A percentile compares a stretch with the other conserved stretches of the same genome.
These are phyloP conservation scores for Pristionchus entomophagus DNA, from an alignment of 2,888 invertebrate species.

Conservation along the genomic window DNA sequence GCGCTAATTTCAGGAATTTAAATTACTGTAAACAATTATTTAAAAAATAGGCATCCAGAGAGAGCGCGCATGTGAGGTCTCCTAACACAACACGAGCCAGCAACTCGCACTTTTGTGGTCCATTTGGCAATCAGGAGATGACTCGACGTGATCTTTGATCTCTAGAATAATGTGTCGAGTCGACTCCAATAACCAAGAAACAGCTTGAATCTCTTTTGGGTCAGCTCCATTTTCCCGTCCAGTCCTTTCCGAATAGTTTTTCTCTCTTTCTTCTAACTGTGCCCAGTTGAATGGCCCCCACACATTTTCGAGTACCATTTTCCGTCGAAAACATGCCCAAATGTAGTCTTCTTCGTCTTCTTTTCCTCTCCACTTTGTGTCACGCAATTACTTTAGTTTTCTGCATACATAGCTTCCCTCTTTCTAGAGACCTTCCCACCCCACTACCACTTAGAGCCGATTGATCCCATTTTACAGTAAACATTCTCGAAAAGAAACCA, in stretches of 20 bases:
- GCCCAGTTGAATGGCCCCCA: not conserved
- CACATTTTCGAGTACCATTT: not conserved
- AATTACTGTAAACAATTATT: not conserved
- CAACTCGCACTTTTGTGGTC: slow-evolving; percentile 14
- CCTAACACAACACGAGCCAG: not conserved
- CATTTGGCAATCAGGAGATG: not conserved
- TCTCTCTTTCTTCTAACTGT: not conserved
- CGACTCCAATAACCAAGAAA: not conserved
- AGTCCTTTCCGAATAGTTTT: not conserved
- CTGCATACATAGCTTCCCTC: slow-evolving; percentile 2
- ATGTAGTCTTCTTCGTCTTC: not conserved
- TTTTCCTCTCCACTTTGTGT: not conserved
- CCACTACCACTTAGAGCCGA: not conserved
- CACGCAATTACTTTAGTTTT: slow-evolving; percentile 22
- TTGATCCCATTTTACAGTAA: not conserved
- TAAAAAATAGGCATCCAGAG: not conserved
- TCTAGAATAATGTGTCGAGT: not conserved
- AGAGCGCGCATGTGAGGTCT: slow-evolving; percentile 29
- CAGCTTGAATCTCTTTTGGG: slow-evolving; percentile 31
- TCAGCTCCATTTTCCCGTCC: not conserved
- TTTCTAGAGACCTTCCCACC: not conserved
- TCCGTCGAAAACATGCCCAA: not conserved
- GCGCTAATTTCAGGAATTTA: not conserved
- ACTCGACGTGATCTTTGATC: slow-evolving; percentile 3
- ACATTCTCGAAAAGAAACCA: slow-evolving; percentile 18